Evolutionary conservation across 1,140 invertebrate genomes (phyloP).

Genomic region (Microplitis demolitor): DNA sequence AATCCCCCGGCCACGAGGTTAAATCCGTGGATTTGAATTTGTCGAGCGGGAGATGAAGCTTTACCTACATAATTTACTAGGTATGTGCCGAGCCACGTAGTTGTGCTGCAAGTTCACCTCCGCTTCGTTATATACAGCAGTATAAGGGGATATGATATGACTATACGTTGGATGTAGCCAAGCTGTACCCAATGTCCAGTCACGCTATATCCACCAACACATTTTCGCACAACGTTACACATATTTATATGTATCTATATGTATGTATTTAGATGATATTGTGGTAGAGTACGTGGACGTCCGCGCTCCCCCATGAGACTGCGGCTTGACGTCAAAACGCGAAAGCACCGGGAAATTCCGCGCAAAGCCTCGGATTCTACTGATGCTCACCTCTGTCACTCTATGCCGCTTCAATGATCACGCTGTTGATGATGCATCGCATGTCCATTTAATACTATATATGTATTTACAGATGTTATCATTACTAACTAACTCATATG

Average conservation of each 20-base stretch:
- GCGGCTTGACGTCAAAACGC: constrained; percentile 25
- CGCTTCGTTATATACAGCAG: neutral
- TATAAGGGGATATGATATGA: neutral
- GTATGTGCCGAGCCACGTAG: neutral
- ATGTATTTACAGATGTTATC: no score
- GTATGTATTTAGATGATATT: neutral
- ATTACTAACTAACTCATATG: no score
- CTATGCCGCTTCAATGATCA: neutral
- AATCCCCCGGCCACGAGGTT: constrained; percentile 33
- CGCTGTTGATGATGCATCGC: neutral
- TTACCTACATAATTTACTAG: constrained; percentile 37
- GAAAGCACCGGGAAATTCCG: constrained; percentile 19
- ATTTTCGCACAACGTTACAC: no score
- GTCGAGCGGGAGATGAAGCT: constrained; percentile 37
- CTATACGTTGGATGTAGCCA: neutral
- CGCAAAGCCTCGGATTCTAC: neutral
- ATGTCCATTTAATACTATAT: neutral
- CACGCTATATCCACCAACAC: no score
- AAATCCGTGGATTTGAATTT: constrained; percentile 45
- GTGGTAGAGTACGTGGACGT: neutral
- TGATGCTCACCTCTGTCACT: constrained; percentile 9
- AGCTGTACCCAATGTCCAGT: no score
- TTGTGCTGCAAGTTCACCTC: neutral
- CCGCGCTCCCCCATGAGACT: neutral
- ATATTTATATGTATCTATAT: neutral